Percentiles rank a stretch among this genome's conserved stretches.
These are phyloP conservation scores for Delphinapterus leucas DNA, from an alignment of 2,113 vertebrate genomes.

Conservation along the genomic window DNA sequence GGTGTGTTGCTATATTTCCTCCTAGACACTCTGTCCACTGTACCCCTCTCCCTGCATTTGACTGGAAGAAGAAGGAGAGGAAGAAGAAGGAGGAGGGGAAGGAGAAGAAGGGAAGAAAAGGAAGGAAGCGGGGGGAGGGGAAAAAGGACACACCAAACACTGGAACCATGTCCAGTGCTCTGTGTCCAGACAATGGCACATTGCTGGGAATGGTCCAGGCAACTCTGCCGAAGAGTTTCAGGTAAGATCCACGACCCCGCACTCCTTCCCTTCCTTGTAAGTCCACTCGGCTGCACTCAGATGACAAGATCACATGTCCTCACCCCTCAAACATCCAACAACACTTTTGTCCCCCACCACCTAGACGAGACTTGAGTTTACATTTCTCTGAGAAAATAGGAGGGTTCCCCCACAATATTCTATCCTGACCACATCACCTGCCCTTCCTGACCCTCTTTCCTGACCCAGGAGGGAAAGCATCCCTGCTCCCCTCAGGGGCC, in stretches of 20 bases:
- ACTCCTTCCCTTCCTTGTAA: not conserved
- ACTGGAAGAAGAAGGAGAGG: not conserved
- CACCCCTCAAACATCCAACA: not conserved
- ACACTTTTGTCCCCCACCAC: not conserved
- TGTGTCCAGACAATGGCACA: accelerated
- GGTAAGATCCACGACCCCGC: not conserved
- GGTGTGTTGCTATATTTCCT: not conserved
- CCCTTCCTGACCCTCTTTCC: not conserved
- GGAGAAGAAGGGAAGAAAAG: not conserved
- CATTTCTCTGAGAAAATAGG: not conserved
- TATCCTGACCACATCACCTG: not conserved
- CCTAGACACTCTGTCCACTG: not conserved
- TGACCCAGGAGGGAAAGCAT: not conserved
- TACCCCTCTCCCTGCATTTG: not conserved
- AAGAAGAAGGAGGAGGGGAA: accelerated
- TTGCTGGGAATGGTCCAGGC: accelerated
- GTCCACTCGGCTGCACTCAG: too few relatives aligned
- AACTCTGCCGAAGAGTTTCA: accelerated
- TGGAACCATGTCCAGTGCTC: too few relatives aligned
- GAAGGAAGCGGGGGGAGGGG: too few relatives aligned
- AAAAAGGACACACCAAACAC: not conserved
- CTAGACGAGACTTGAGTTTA: not conserved
- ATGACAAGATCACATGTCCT: not conserved
- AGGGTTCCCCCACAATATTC: not conserved
- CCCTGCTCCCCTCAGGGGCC: not conserved